Percentiles rank a stretch among this genome's conserved stretches.
phyloP scores from a whole-genome alignment of 2,888 invertebrate species.

The Stenotaenia linearis region DNA sequence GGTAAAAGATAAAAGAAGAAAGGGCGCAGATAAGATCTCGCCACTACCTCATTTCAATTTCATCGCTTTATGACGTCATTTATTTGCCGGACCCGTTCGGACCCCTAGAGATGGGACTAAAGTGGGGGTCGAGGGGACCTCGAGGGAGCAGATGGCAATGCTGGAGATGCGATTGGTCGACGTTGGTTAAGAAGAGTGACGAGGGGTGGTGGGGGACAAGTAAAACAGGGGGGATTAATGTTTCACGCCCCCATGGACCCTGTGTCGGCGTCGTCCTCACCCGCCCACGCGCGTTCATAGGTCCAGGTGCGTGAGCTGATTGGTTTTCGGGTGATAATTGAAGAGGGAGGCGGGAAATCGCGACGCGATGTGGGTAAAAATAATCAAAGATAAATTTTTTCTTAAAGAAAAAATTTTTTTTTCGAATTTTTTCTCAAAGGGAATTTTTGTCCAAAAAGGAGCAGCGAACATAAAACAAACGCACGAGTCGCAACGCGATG shows the following conservation, averaged over 20 bases:
- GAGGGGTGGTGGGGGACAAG: not conserved
- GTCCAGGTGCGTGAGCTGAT: slow-evolving; percentile 8
- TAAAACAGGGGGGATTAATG: not conserved
- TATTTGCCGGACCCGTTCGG: slow-evolving; percentile 19
- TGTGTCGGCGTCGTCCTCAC: not conserved
- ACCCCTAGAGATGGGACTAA: not conserved
- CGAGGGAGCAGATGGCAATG: not conserved
- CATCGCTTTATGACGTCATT: slow-evolving; percentile 20
- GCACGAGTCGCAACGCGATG: not conserved
- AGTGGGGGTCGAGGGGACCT: not conserved
- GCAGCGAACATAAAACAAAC: not conserved
- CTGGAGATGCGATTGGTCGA: not conserved
- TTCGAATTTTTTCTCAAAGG: not conserved
- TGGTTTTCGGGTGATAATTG: slow-evolving; percentile 27
- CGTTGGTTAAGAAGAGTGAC: not conserved
- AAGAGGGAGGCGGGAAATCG: slow-evolving; percentile 1
- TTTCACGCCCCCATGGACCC: slow-evolving; percentile 7
- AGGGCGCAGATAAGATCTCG: not conserved
- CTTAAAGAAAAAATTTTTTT: no score
- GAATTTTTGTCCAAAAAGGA: not conserved
- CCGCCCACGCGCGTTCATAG: slow-evolving; percentile 20
- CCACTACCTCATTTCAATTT: slow-evolving; percentile 21
- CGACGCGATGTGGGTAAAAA: no score
- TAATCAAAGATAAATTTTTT: not conserved
- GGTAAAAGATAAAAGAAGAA: not conserved